These are phyloP conservation scores for Leptodactylus fallax DNA, from an alignment of 2,797 vertebrate species.

Conservation along the genomic window DNA sequence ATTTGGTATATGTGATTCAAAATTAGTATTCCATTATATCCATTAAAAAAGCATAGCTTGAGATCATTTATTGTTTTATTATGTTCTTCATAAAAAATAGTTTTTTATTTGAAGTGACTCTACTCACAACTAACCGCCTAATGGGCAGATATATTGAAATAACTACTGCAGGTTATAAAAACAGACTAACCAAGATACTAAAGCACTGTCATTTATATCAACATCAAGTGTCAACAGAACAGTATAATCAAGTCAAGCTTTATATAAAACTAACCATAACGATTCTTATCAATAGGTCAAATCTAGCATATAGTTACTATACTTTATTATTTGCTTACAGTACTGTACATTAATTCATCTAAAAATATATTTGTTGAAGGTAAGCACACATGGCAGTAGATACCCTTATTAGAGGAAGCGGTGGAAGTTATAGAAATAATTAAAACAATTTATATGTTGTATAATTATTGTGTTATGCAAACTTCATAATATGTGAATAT, in stretches of 20 bases:
- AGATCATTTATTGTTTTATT: neutral
- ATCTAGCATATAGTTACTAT: too few species aligned
- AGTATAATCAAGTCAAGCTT: too few species aligned
- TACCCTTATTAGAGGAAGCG: neutral
- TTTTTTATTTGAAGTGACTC: neutral
- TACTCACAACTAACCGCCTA: neutral
- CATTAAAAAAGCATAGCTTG: neutral
- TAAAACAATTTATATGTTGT: neutral
- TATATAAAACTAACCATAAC: neutral
- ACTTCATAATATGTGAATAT: too few species aligned
- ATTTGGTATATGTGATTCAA: neutral
- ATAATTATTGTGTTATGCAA: too few species aligned
- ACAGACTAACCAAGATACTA: conserved; percentile 36
- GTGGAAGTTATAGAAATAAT: neutral
- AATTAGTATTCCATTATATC: neutral
- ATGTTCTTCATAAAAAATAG: neutral
- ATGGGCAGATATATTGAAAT: neutral
- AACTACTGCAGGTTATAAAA: conserved; percentile 41
- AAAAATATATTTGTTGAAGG: neutral
- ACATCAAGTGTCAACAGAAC: neutral
- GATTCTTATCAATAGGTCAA: neutral
- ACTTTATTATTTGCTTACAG: too few species aligned
- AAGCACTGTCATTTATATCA: neutral
- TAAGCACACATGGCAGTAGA: neutral
- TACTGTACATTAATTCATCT: neutral